Base-by-base conservation (phyloP, 2,113 vertebrate genomes). In the Rhinolophus sinicus region DNA sequence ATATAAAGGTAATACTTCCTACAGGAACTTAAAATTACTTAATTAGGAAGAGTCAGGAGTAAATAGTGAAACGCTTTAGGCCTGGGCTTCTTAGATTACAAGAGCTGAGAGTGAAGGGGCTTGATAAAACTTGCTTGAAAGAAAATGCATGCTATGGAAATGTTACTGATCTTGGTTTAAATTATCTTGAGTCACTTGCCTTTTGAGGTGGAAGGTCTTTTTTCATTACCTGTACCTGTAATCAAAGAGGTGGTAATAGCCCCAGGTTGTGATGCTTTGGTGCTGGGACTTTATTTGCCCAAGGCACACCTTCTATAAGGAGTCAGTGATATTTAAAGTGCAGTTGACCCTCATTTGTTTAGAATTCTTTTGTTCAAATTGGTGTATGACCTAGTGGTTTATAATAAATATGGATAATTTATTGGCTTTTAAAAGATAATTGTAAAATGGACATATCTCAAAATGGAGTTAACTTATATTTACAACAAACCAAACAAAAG, bases 401-500 rank as follows among this genome's bases (percentile, higher is more conserved):
- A 44, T n/a, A 97, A 94, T 82, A 89, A 88, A 62, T 89, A 75
- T 0, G 86, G 93, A 78, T 72, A 94, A 91, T 94, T 83, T 86
- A 91, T 14, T 18, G 75, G 56, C 89, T 96, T 83, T 97, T 90
- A 96, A 80, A 98, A 97, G 93, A 69, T 26, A 88, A 88, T 0
- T 92, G 77, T 97, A 92, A 95, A 97, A 88, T 2, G 77, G 97
- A 96, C 96, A 97, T 96, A 47, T 58, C 35, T 95, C 96, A 86
- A 92, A 98, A 97, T 44, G 5, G 84, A 96, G 26, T 97, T 97
- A 95, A 98, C 80, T 97, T 84, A 92, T 95, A 88, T 69, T 96
- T 97, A 98, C 93, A 98, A 99, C 93, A 98, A 99, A 99, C 75
- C 98, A 99, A 98, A 98, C 98, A 80, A 98, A 98, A 98, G 97